These are phyloP conservation scores for Ophioninae sp. DNA, from an alignment of 2,888 invertebrate genomes.

Conservation along the genomic window DNA sequence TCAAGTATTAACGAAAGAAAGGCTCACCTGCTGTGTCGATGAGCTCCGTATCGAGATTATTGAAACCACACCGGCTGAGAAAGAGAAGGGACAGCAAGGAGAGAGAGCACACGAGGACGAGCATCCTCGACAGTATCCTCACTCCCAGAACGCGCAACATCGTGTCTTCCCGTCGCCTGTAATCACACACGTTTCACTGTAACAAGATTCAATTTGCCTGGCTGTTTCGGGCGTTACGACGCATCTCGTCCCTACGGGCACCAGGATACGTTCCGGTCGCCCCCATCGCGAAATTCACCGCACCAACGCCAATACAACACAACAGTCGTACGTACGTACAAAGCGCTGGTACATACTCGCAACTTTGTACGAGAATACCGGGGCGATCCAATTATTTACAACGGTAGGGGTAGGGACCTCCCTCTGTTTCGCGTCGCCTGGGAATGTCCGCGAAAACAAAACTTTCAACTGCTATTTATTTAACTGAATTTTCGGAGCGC, in stretches of 20 bases:
- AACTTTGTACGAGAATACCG: constrained; percentile 46
- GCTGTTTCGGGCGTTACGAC: constrained; percentile 33
- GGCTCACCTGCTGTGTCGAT: constrained; percentile 75
- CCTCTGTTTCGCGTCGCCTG: constrained; percentile 37
- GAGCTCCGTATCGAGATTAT: constrained; percentile 76
- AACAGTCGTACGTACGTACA: constrained; percentile 4
- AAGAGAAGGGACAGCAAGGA: constrained; percentile 83
- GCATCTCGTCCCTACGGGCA: constrained; percentile 1
- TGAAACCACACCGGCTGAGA: constrained; percentile 83
- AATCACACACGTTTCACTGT: constrained; percentile 68
- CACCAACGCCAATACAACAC: constrained; percentile 46
- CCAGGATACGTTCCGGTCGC: not conserved
- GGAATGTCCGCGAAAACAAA: constrained; percentile 47
- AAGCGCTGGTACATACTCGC: not conserved
- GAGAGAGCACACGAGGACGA: constrained; percentile 83
- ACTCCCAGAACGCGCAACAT: constrained; percentile 83
- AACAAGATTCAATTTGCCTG: constrained; percentile 67
- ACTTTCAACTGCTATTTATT: constrained; percentile 56
- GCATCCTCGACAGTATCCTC: constrained; percentile 83
- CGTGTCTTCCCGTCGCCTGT: constrained; percentile 77
- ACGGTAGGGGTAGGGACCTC: constrained; percentile 19
- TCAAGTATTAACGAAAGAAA: not conserved
- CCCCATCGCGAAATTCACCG: constrained; percentile 6
- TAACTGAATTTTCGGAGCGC: constrained; percentile 56
- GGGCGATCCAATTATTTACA: constrained; percentile 61